phyloP scores from a whole-genome alignment of 1,140 invertebrate species.

The Argopecten irradians region DNA sequence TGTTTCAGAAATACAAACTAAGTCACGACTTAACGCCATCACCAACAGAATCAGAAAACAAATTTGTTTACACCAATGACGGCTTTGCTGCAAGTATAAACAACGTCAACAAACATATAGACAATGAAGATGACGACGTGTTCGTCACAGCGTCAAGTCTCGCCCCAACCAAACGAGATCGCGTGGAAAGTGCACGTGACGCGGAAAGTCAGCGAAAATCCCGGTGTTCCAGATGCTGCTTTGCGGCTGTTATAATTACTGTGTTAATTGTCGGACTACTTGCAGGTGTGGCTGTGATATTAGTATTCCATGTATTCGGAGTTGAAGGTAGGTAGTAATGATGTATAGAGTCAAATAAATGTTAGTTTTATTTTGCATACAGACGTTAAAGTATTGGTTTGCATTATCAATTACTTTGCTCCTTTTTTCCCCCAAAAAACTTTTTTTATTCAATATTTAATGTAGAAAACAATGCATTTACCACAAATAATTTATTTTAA shows the following conservation, averaged over 20 bases:
- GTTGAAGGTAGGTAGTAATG: neutral
- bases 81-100: neutral
- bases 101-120: neutral
- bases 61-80: neutral
- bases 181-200: conserved; percentile 6
- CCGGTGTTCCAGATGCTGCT: neutral
- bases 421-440: no score
- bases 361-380: no score
- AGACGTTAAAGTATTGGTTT: no score
- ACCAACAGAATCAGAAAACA: neutral
- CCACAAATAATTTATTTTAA: no score
- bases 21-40: neutral
- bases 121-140: neutral
- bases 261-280: neutral
- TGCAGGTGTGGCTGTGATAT: neutral
- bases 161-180: neutral
- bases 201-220: neutral
- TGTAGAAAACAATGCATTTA: no score
- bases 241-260: neutral
- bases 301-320: neutral
- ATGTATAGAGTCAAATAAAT: no score
- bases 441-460: no score
- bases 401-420: no score
- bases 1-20: conserved; percentile 22
- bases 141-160: neutral